Base-by-base conservation (phyloP, 2,113 vertebrate species). In the Dipodomys spectabilis region DNA sequence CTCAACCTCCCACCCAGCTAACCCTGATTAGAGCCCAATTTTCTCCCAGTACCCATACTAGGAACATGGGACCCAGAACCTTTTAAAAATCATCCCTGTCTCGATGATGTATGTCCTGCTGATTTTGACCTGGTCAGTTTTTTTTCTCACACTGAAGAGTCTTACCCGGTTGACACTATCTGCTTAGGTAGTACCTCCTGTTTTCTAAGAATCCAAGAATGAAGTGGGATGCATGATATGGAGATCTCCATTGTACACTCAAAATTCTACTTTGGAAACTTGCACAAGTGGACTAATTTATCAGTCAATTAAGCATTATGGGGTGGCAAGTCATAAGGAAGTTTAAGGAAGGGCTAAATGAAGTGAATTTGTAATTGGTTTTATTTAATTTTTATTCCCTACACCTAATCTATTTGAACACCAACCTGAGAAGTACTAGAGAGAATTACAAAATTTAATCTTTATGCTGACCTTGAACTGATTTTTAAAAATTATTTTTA, bases 321-420 rank as follows among this genome's bases (percentile, higher is more conserved):
- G n/a, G 15, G 62, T 84, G 57, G 10, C 28, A 74, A 49, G 80
- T 88, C 78, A 75, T 83, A 86, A 77, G 49, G 39, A 90, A 77
- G 49, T 15, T 87, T 94, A 53, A 35, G 49, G 69, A 73, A 64
- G 28, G 82, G 25, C 44, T 79, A 88, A 90, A 16, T 57, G 53
- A 91, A 91, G 92, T 78, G 88, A 94, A 27, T 81, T 92, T 64
- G 64, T 64, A 44, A 72, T 8, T 83, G 30, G 30, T 64, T 86
- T 91, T 72, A 91, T 44, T 91, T 78, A 83, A 82, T 87, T 94
- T 18, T 39, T 81, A 77, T 28, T 12, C 9, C 30, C 5, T 27
- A 44, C 19, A 35, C 35, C 32, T n/a, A 49, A 18, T 67, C 68
- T 91, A 89, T 80, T 95, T 88, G 82, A 91, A 25, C 69, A 80